phyloP scores from a whole-genome alignment of 2,888 invertebrate genomes.

The Dasysyrphus albostriatus region DNA sequence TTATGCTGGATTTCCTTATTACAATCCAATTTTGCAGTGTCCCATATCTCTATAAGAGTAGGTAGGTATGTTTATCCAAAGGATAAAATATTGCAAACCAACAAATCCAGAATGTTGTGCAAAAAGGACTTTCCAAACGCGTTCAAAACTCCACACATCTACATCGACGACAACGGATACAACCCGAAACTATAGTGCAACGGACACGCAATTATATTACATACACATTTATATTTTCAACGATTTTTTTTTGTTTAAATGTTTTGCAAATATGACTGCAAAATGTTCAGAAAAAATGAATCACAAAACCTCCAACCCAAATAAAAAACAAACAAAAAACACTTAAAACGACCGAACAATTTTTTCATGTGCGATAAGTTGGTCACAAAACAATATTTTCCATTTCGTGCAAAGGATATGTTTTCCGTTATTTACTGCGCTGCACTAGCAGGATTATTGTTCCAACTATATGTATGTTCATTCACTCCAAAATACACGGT shows the following conservation, averaged over 20 bases:
- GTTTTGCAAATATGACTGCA: conserved; percentile 33
- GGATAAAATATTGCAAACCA: conserved; percentile 35
- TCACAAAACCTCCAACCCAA: conserved; percentile 26
- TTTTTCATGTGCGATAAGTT: conserved; percentile 67
- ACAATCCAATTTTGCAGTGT: conserved; percentile 37
- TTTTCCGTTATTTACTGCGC: conserved; percentile 43
- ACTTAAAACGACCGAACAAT: conserved; percentile 30
- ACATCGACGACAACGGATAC: conserved; percentile 20
- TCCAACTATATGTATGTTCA: conserved; percentile 42
- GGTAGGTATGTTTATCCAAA: conserved; percentile 22
- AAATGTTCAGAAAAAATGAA: conserved; percentile 36
- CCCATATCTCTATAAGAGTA: conserved; percentile 16
- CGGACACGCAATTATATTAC: conserved; percentile 68
- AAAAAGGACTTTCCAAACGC: neutral
- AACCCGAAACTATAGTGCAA: conserved; percentile 59
- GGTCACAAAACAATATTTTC: conserved; percentile 74
- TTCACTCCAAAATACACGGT: conserved; percentile 48
- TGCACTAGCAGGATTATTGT: conserved; percentile 63
- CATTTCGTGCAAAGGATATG: conserved; percentile 51
- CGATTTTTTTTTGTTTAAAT: conserved; percentile 21
- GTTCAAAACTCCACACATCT: conserved; percentile 26
- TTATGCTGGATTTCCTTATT: conserved; percentile 12
- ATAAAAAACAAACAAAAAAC: conserved; percentile 4
- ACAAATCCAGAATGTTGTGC: conserved; percentile 21
- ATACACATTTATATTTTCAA: conserved; percentile 22